Base-by-base conservation (phyloP, 2,797 vertebrate genomes). In the Tachyglossus aculeatus region DNA sequence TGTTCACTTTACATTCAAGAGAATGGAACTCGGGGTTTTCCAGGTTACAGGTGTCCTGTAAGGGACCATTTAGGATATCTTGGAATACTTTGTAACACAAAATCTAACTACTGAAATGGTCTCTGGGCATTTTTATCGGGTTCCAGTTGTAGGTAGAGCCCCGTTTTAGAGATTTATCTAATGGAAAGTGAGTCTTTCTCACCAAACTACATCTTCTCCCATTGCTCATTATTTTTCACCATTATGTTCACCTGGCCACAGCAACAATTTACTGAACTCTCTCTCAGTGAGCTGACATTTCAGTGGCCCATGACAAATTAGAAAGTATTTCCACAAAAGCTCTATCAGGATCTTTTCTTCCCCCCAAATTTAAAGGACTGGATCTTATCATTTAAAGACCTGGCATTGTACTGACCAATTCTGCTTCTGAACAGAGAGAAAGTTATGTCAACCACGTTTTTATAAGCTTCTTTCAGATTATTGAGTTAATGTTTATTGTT, bases 391-490 rank as follows among this genome's bases (percentile, higher is more conserved):
- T 21, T 74, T 4, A 14, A 45, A 77, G 63, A 84, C 43, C 12
- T 50, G 27, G 5, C 13, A 62, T 47, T 71, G 22, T 41, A 60
- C 71, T 3, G 0, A 57, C 41, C 39, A 60, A 69, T 36, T 65
- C 18, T 27, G 75, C 25, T 34, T 69, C 69, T 77, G 77, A 83
- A 68, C 56, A 63, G 25, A 64, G 31, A 68, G 14, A 69, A 84
- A 82, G 56, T 81, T 82, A 58, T 61, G 62, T 80, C 64, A 80
- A 32, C 61, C 54, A 68, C 69, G 66, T 73, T 91, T 86, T 86
- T 57, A 63, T 79, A 83, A 87, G 53, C 53, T 83, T 84, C 69
- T 84, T 88, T 88, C 54, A 81, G 57, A 82, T 77, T 80, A 71
- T 51, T 61, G 44, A 73, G 61, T 64, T 86, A 74, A 87, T 79